phyloP scores from a whole-genome alignment of 2,797 vertebrate genomes.

The Novumbra hubbsi region DNA sequence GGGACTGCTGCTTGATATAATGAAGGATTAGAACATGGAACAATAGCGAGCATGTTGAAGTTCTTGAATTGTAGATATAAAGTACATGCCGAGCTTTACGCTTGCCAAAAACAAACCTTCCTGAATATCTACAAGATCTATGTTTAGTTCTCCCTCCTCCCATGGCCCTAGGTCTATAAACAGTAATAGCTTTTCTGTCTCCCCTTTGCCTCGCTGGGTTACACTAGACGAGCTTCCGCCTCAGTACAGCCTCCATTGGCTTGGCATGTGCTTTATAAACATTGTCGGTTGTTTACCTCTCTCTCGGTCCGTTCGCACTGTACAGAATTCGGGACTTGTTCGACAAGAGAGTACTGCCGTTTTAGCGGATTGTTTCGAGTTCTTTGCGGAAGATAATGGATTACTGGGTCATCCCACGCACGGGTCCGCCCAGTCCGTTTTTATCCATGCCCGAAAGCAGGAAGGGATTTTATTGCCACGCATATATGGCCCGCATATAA shows the following conservation, averaged over 20 bases:
- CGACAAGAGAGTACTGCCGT: background rate
- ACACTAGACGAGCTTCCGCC: slow-evolving; percentile 13
- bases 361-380: slow-evolving; percentile 4
- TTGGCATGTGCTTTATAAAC: background rate
- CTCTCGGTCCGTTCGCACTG: background rate
- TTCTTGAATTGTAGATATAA: too few species aligned
- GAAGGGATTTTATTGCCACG: too few species aligned
- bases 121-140: background rate
- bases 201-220: slow-evolving; percentile 38
- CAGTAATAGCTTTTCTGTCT: slow-evolving; percentile 29
- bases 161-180: slow-evolving; percentile 18
- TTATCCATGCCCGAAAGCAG: too few species aligned
- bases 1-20: too few species aligned
- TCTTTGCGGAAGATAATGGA: background rate
- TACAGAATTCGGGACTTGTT: slow-evolving; percentile 4
- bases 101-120: background rate
- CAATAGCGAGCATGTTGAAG: too few species aligned
- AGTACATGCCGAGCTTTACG: background rate
- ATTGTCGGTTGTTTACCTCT: slow-evolving; percentile 15
- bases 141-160: background rate
- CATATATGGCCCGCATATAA: too few species aligned
- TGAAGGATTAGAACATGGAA: too few species aligned
- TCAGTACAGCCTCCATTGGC: slow-evolving; percentile 32
- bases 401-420: too few species aligned
- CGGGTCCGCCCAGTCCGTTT: too few species aligned